These are phyloP conservation scores for Druon quercuslanigerum DNA, from an alignment of 1,140 invertebrate species.

Conservation along the genomic window DNA sequence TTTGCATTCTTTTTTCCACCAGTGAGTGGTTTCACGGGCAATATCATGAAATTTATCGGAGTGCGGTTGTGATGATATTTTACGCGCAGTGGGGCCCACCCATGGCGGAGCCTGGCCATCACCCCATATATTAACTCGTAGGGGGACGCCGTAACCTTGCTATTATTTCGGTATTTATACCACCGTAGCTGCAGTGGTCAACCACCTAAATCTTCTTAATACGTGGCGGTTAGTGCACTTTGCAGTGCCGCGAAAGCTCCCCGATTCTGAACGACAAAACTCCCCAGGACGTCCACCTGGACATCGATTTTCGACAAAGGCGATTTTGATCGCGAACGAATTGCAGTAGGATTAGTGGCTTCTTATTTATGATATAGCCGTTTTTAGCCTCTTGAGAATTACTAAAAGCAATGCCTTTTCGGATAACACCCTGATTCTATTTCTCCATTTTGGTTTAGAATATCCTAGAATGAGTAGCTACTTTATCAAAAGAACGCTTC, in stretches of 20 bases:
- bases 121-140: slow-evolving; percentile 66
- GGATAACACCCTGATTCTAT: no score
- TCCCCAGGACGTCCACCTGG: slow-evolving; percentile 36
- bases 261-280: slow-evolving; percentile 42
- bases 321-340: slow-evolving; percentile 29
- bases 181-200: slow-evolving; percentile 56
- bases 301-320: slow-evolving; percentile 25
- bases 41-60: slow-evolving; percentile 70
- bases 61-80: slow-evolving; percentile 70
- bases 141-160: slow-evolving; percentile 64
- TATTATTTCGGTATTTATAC: slow-evolving; percentile 71
- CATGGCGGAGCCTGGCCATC: slow-evolving; percentile 63
- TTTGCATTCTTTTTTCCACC: slow-evolving; percentile 67
- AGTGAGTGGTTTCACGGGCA: slow-evolving; percentile 60
- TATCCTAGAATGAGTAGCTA: no score
- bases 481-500: no score
- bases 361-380: neutral
- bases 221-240: slow-evolving; percentile 66
- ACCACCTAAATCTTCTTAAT: slow-evolving; percentile 69
- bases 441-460: no score
- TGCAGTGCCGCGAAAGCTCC: slow-evolving; percentile 53
- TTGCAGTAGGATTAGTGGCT: slow-evolving; percentile 19
- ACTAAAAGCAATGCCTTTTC: neutral
- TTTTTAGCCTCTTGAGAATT: neutral
- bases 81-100: slow-evolving; percentile 66